These are phyloP conservation scores for Chorisops tibialis DNA, from an alignment of 2,888 invertebrate genomes.

Conservation along the genomic window DNA sequence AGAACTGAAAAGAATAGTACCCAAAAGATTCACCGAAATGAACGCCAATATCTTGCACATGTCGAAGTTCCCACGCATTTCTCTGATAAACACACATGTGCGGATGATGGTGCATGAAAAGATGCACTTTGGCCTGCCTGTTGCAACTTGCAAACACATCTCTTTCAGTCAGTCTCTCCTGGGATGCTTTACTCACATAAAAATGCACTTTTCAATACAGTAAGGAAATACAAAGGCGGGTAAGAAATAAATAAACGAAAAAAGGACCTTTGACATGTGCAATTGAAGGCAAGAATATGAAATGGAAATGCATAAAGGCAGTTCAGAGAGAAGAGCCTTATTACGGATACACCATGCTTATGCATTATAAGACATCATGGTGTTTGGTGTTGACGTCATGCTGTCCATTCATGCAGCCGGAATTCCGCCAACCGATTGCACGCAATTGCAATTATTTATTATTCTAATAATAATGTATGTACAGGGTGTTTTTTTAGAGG, in stretches of 20 bases:
- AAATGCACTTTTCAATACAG: background rate
- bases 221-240: background rate
- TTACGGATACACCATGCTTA: too few species aligned
- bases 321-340: too few species aligned
- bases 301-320: too few species aligned
- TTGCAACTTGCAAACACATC: too few species aligned
- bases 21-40: constrained; percentile 1
- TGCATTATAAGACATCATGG: too few species aligned
- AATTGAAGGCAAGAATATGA: background rate
- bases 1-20: background rate
- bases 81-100: constrained; percentile 14
- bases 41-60: constrained; percentile 28
- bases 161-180: too few species aligned
- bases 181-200: background rate
- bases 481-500: too few species aligned
- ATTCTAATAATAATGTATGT: too few species aligned
- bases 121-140: constrained; percentile 14
- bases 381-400: too few species aligned
- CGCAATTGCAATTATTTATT: too few species aligned
- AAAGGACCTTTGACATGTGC: background rate
- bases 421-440: too few species aligned
- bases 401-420: too few species aligned
- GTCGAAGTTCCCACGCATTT: constrained; percentile 31
- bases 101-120: constrained; percentile 1
- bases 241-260: background rate